Conservation (phyloP, 2,888 invertebrate species). For the Eilema depressum region DNA sequence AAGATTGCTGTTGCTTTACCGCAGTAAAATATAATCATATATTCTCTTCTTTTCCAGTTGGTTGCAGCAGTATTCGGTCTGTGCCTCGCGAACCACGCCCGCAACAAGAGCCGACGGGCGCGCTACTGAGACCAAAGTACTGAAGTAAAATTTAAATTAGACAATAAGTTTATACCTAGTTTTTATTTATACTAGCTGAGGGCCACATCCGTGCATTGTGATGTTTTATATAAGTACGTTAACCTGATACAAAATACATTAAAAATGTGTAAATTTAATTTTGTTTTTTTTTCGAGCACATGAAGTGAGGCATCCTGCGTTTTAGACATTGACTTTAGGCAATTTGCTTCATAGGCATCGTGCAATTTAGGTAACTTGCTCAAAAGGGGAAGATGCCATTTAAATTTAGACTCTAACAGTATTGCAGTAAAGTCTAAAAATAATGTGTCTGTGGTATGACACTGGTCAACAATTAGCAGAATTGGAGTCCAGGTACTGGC, state of each 20-base stretch:
- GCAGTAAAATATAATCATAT: neutral
- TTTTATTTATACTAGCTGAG: constrained; percentile 2
- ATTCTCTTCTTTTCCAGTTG: constrained; percentile 79
- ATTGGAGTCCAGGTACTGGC: no score
- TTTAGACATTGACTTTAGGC: no score
- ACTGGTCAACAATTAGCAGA: no score
- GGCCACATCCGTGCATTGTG: constrained; percentile 3
- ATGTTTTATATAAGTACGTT: neutral
- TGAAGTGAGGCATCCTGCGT: no score
- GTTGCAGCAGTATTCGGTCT: constrained; percentile 94
- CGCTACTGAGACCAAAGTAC: constrained; percentile 62
- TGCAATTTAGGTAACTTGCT: no score
- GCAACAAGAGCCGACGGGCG: constrained; percentile 90
- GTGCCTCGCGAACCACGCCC: constrained; percentile 94
- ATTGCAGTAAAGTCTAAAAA: no score
- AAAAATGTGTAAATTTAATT: neutral
- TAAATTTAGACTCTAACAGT: no score
- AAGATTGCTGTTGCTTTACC: neutral
- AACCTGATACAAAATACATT: neutral
- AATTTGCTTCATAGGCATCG: no score
- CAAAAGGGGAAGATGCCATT: no score
- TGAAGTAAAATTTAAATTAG: neutral
- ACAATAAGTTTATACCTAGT: constrained; percentile 13
- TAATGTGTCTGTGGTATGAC: no score
- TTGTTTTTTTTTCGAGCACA: neutral